A percentile compares a stretch with the other conserved stretches of the same genome.
These are phyloP conservation scores for Xestobium rufovillosum DNA, from an alignment of 2,888 invertebrate species.

Conservation along the genomic window DNA sequence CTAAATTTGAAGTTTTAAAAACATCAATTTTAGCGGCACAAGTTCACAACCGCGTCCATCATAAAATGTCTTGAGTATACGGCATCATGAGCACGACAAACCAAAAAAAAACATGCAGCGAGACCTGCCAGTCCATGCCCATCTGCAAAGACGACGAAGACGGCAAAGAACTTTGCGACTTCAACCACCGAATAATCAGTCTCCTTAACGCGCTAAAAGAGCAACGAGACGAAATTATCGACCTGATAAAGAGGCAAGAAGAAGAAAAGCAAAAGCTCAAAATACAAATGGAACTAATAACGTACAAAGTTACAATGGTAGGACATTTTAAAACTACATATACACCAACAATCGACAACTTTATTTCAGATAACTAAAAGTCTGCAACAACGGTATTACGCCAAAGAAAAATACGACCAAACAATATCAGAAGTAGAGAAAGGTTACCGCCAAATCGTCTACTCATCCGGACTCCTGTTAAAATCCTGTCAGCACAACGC, in stretches of 20 bases:
- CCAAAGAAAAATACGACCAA: constrained; percentile 11
- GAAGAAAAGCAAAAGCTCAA: constrained; percentile 12
- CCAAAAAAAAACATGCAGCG: too few species aligned
- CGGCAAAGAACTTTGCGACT: constrained; percentile 12
- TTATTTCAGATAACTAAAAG: constrained; percentile 14
- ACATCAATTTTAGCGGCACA: too few species aligned
- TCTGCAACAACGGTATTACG: constrained; percentile 9
- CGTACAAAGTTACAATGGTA: constrained; percentile 13
- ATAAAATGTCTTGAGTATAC: too few species aligned
- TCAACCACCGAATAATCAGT: constrained; percentile 12
- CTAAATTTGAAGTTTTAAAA: background rate
- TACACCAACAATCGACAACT: background rate
- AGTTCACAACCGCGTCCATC: too few species aligned
- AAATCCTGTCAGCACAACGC: constrained; percentile 2
- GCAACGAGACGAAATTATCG: constrained; percentile 14
- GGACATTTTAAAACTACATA: background rate
- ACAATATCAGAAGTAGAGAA: constrained; percentile 14
- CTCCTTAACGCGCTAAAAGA: constrained; percentile 11
- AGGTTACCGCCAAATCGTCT: constrained; percentile 10
- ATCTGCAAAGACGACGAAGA: too few species aligned
- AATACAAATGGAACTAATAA: constrained; percentile 10
- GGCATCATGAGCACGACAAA: too few species aligned
- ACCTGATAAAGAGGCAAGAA: constrained; percentile 13
- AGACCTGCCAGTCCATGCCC: too few species aligned
- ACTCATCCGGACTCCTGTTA: constrained; percentile 9